Conservation (phyloP, 1,140 invertebrate genomes). For the Akabosia matsudoensis region DNA sequence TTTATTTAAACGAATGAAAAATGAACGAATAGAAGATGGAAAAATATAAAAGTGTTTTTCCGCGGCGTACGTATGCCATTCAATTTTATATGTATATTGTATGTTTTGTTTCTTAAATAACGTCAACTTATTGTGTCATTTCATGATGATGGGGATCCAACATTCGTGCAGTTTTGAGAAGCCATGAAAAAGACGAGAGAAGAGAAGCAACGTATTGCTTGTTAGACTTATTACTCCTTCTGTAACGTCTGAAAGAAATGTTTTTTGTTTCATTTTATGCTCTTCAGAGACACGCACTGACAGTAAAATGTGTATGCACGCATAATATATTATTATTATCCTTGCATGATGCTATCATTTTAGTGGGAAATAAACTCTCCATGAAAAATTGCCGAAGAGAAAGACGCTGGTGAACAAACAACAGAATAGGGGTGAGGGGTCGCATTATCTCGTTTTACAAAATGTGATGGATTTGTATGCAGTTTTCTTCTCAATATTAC, state of each 20-base stretch:
- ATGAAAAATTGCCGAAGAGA: neutral
- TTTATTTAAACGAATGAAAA: neutral
- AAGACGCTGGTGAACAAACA: neutral
- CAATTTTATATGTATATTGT: no score
- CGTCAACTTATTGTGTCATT: neutral
- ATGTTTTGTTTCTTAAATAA: neutral
- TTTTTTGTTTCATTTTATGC: neutral
- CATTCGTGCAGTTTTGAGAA: neutral
- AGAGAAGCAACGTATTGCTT: no score
- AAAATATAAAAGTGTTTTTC: neutral
- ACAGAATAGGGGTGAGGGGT: neutral
- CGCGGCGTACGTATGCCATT: no score
- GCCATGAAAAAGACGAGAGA: neutral
- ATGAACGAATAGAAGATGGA: neutral
- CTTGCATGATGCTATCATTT: neutral
- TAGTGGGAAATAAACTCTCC: neutral
- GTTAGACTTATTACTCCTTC: no score
- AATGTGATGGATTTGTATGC: neutral
- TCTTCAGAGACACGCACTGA: neutral
- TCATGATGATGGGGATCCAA: neutral
- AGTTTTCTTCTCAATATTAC: neutral
- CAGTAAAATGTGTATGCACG: neutral
- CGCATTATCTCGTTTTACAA: neutral
- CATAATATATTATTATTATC: neutral
- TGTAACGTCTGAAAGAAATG: neutral